Evolutionary conservation across 2,888 invertebrate species (phyloP).

Genomic region (Luffia ferchaultella): DNA sequence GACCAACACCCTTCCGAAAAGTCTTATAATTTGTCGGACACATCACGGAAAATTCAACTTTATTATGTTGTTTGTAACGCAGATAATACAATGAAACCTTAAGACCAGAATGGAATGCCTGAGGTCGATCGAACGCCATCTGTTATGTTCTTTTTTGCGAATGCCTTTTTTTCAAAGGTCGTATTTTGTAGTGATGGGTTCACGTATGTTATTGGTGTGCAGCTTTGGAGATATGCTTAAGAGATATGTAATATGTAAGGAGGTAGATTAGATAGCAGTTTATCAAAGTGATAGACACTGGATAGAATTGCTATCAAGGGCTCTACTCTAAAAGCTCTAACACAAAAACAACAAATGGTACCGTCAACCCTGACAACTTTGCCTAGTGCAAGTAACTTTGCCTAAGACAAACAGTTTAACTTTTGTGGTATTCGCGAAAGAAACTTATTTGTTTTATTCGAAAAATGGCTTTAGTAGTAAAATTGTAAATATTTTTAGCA

Average conservation of each 20-base stretch:
- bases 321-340: no score
- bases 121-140: conserved; percentile 45
- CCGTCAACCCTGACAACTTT: no score
- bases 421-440: no score
- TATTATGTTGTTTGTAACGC: neutral
- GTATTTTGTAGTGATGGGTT: conserved; percentile 15
- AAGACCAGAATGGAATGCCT: neutral
- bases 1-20: conserved; percentile 29
- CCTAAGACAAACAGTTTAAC: no score
- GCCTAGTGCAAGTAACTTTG: no score
- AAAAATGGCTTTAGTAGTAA: no score
- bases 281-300: neutral
- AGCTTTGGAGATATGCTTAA: neutral
- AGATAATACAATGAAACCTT: neutral
- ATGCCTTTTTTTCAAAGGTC: conserved; percentile 30
- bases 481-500: no score
- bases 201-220: neutral
- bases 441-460: no score
- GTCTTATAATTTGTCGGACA: conserved; percentile 25
- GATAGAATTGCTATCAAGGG: no score
- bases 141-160: conserved; percentile 53
- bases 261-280: neutral
- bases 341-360: no score
- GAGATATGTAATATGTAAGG: neutral
- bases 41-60: neutral